phyloP scores from a whole-genome alignment of 2,888 invertebrate genomes.

The Leptinotarsa peninsularis region DNA sequence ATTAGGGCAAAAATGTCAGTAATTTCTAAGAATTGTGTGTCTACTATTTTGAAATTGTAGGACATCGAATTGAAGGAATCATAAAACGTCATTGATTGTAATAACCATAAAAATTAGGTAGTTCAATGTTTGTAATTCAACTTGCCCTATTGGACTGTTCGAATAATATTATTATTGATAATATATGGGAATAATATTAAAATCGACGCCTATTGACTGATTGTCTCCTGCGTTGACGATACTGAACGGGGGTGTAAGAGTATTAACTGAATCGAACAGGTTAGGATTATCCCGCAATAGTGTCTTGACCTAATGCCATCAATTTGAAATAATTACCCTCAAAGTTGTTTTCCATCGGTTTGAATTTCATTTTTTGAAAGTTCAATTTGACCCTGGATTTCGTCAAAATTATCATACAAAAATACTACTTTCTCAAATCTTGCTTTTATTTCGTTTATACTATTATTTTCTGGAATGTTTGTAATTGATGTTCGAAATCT shows the following conservation, averaged over 20 bases:
- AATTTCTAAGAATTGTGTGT: too few relatives aligned
- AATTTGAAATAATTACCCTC: not conserved
- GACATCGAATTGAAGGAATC: constrained; percentile 32
- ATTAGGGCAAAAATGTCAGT: too few relatives aligned
- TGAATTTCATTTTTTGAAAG: not conserved
- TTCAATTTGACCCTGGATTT: not conserved
- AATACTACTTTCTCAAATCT: not conserved
- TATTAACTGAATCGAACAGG: not conserved
- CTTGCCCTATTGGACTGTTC: not conserved
- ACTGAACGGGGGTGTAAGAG: not conserved
- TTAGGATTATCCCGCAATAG: not conserved
- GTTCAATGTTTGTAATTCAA: not conserved
- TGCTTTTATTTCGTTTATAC: not conserved
- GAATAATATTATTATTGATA: not conserved
- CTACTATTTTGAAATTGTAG: too few relatives aligned
- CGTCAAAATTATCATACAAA: not conserved
- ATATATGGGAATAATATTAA: not conserved
- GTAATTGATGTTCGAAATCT: not conserved
- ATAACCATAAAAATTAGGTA: not conserved
- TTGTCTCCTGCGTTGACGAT: not conserved
- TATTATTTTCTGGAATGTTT: not conserved
- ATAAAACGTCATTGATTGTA: constrained; percentile 18
- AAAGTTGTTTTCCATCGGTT: not conserved
- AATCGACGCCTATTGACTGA: not conserved
- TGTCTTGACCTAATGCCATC: not conserved